Conservation (phyloP, 2,113 vertebrate genomes). For the Taurulus bubalis region DNA sequence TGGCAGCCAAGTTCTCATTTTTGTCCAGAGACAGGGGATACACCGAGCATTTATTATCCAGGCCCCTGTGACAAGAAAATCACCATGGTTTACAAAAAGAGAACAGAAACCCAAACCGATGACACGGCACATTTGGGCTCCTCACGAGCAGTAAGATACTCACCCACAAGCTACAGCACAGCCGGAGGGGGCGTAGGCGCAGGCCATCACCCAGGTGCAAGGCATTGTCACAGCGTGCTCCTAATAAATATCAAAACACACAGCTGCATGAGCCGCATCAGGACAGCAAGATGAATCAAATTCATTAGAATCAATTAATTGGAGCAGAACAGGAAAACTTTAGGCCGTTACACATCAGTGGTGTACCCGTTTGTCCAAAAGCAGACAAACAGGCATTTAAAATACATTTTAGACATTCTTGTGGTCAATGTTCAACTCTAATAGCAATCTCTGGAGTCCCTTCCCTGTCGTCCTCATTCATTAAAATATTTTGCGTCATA, state of each 20-base stretch:
- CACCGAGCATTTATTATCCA: conserved; percentile 99
- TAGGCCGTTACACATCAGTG: neutral
- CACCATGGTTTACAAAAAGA: neutral
- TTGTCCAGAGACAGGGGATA: conserved; percentile 99
- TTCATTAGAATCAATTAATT: conserved; percentile 38
- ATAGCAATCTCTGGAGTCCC: neutral
- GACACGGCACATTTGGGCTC: neutral
- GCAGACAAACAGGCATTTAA: neutral
- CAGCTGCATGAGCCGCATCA: conserved; percentile 20
- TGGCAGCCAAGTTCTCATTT: conserved; percentile 98
- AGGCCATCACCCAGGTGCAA: conserved; percentile 99
- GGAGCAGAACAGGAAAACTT: conserved; percentile 24
- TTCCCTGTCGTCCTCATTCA: neutral
- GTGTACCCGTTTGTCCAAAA: neutral
- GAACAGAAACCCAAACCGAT: neutral
- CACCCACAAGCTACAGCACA: conserved; percentile 98
- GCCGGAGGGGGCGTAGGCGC: conserved; percentile 95
- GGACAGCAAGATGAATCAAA: conserved; percentile 24
- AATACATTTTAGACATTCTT: neutral
- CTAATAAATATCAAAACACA: conserved; percentile 76
- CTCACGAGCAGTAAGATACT: conserved; percentile 68
- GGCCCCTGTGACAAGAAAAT: conserved; percentile 81
- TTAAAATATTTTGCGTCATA: neutral
- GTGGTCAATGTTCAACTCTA: neutral
- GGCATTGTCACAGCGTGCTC: conserved; percentile 99